Evolutionary conservation across 2,113 vertebrate species (phyloP).

Genomic region (Trachemys scripta): DNA sequence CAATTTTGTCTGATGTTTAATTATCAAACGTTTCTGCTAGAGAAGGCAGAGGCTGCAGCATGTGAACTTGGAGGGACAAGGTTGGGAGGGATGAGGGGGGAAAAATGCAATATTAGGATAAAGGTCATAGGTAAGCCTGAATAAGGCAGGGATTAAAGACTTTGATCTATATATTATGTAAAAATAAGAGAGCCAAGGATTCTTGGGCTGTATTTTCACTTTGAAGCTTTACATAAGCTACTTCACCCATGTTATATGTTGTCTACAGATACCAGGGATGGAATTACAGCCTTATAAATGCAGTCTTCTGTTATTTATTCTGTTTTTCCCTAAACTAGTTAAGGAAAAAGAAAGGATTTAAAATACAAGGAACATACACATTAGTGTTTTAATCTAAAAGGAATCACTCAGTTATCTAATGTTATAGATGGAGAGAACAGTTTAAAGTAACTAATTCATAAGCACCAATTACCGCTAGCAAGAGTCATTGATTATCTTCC

Average conservation of each 20-base stretch:
- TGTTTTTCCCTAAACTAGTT: background rate
- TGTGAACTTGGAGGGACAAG: background rate
- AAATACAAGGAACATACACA: background rate
- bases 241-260: background rate
- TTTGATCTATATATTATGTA: background rate
- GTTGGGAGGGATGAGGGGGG: background rate
- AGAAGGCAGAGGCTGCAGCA: background rate
- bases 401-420: background rate
- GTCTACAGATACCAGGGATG: background rate
- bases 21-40: background rate
- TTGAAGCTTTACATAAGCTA: background rate
- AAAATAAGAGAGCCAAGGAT: background rate
- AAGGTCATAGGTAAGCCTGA: background rate
- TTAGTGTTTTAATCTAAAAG: background rate
- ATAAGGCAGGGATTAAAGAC: accelerated
- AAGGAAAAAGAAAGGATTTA: background rate
- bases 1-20: background rate
- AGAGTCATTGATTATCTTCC: background rate
- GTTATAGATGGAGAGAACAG: background rate
- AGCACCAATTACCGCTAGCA: background rate
- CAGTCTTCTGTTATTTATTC: background rate
- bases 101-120: background rate
- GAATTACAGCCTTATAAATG: background rate
- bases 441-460: background rate
- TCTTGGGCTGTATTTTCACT: background rate